Evolutionary conservation across 2,797 vertebrate genomes (phyloP), one percentile per base, ranked within the genome.

Genomic region (Chiroxiphia lanceolata): DNA sequence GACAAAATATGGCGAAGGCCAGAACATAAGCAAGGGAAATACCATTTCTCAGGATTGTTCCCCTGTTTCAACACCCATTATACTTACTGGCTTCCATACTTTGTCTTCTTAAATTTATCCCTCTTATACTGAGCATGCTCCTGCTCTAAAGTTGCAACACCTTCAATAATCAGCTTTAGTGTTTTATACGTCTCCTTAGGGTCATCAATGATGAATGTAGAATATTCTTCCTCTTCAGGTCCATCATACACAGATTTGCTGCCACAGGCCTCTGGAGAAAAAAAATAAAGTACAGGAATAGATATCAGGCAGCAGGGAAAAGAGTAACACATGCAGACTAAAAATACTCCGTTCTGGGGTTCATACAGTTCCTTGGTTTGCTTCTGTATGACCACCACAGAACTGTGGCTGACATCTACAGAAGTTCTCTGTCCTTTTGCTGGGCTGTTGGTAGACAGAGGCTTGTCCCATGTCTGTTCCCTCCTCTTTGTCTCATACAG

Each of bases 11-110:
- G 5, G 42, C 57, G 26, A 87, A 77, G 36, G 3, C 7, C 50
- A 93, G 45, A 75, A 72, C 8, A 47, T 4, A 91, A 82, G 42
- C 36, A 65, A 72, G 48, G 44, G 17, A 90, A 95, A 51, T 11
- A 53, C 6, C 31, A 47, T 40, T 53, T 77, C 48, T 33, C 16
- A 85, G 67, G 51, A 71, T 5, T 23, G 3, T 8, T 80, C 5
- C 31, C 10, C 45, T 63, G 25, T 45, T 75, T 70, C 74, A 54
- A 44, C 18, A 82, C 13, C 33, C 56, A 22, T 44, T 79, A 44
- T 36, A 99, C 99, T 97, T 98, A 99, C 99, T 99, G 99, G 98
- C 99, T 99, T 93, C 99, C 99, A 7, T 99, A 99, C 97, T 99
- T 99, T 69, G 99, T 99, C 97, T 99, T 99, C 98, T 99, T 99